Conservation (phyloP, 1,140 invertebrate genomes). For the Panagrolaimus sp. region DNA sequence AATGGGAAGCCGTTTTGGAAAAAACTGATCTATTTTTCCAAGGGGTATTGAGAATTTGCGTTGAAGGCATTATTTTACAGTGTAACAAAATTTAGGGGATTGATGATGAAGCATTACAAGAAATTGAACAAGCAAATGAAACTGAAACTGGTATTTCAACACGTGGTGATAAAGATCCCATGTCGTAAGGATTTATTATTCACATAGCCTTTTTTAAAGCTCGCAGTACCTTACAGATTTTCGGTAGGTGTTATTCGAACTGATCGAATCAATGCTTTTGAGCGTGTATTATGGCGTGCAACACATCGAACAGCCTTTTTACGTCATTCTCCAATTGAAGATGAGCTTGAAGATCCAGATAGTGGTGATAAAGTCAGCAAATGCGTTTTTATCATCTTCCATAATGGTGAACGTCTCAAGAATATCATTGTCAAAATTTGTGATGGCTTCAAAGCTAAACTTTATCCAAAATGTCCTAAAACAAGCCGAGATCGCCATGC, state of each 20-base stretch:
- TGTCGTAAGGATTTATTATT: constrained; percentile 27
- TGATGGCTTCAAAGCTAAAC: constrained; percentile 57
- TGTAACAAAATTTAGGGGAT: too few relatives aligned
- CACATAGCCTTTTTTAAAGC: neutral
- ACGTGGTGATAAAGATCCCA: constrained; percentile 41
- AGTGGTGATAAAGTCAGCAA: constrained; percentile 59
- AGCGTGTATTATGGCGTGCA: constrained; percentile 52
- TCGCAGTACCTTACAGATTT: constrained; percentile 35
- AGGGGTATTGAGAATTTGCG: too few relatives aligned
- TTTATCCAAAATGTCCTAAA: constrained; percentile 56
- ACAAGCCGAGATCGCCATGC: constrained; percentile 50
- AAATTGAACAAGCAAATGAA: constrained; percentile 47
- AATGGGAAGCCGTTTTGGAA: constrained; percentile 57
- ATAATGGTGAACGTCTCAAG: constrained; percentile 61
- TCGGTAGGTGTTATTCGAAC: constrained; percentile 50
- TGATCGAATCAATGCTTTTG: constrained; percentile 54
- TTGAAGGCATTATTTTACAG: too few relatives aligned
- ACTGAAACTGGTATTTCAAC: constrained; percentile 35
- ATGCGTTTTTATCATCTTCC: constrained; percentile 61
- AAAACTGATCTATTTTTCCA: constrained; percentile 58
- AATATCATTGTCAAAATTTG: constrained; percentile 59
- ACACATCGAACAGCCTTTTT: constrained; percentile 57
- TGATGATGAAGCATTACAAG: constrained; percentile 51
- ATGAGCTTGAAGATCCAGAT: constrained; percentile 49
- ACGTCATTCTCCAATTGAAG: constrained; percentile 59